Conservation (phyloP, 2,888 invertebrate genomes). For the Drosophila setosimentum region DNA sequence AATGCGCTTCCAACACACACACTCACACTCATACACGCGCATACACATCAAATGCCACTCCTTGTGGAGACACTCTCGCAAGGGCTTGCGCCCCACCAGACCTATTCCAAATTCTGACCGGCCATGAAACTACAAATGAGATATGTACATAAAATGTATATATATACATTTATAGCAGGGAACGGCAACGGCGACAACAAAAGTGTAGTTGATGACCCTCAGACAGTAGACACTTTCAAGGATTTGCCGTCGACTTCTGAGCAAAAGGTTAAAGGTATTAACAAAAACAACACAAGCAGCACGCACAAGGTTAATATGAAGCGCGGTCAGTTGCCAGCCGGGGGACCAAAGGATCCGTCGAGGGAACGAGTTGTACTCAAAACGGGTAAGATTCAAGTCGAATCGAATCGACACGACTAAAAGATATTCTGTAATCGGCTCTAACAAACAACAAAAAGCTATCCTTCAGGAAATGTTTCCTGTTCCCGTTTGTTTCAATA, state of each 20-base stretch:
- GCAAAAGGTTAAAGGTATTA: constrained; percentile 79
- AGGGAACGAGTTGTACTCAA: constrained; percentile 1
- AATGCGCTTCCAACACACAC: constrained; percentile 32
- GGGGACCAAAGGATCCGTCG: constrained; percentile 35
- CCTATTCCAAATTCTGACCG: constrained; percentile 37
- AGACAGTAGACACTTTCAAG: constrained; percentile 78
- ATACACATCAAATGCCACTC: constrained; percentile 42
- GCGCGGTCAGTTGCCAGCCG: constrained; percentile 49
- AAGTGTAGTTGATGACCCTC: constrained; percentile 77
- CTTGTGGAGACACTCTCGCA: constrained; percentile 16
- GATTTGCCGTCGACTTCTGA: constrained; percentile 55
- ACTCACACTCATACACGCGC: constrained; percentile 3
- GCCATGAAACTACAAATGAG: constrained; percentile 47
- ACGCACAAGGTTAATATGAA: constrained; percentile 68
- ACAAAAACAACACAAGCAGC: constrained; percentile 24
- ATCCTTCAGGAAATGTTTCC: too few relatives aligned
- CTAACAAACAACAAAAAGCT: neutral
- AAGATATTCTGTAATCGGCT: neutral
- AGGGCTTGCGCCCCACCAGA: constrained; percentile 20
- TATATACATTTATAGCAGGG: constrained; percentile 29
- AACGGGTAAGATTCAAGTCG: neutral
- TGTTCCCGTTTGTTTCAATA: too few relatives aligned
- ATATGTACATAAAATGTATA: constrained; percentile 17
- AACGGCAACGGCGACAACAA: constrained; percentile 32
- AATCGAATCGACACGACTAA: neutral